Conservation (phyloP, 2,113 vertebrate genomes). For the Takifugu bimaculatus region DNA sequence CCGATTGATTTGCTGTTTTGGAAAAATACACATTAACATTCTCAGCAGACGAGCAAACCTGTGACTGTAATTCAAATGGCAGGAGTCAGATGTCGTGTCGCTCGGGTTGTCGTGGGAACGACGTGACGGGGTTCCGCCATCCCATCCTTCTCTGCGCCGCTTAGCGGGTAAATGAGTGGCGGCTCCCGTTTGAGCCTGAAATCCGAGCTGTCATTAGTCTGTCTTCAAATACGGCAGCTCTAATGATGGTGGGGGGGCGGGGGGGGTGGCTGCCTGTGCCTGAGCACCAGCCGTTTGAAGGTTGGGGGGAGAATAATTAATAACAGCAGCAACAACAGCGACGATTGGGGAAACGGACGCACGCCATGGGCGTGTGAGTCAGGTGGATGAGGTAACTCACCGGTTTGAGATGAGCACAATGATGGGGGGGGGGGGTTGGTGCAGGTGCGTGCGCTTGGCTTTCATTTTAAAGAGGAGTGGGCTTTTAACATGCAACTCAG, state of each 20-base stretch:
- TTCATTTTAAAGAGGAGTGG: constrained; percentile 53
- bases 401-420: constrained; percentile 9
- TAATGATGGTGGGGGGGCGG: constrained; percentile 58
- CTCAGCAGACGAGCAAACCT: constrained; percentile 31
- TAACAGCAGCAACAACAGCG: constrained; percentile 9
- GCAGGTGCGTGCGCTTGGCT: constrained; percentile 17
- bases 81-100: constrained; percentile 31
- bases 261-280: constrained; percentile 57
- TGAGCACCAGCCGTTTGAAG: constrained; percentile 58
- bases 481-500: constrained; percentile 64
- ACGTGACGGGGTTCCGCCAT: constrained; percentile 39
- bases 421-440: constrained; percentile 3
- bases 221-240: constrained; percentile 59
- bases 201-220: constrained; percentile 62
- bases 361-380: constrained; percentile 28
- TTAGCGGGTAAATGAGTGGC: constrained; percentile 52
- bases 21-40: constrained; percentile 42
- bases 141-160: constrained; percentile 32
- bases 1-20: constrained; percentile 44
- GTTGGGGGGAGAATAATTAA: constrained; percentile 2
- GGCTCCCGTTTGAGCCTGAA: constrained; percentile 54
- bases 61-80: constrained; percentile 36
- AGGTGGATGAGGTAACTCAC: constrained; percentile 45
- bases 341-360: constrained; percentile 51
- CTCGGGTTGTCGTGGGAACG: constrained; percentile 28